Evolutionary conservation across 1,140 invertebrate species (phyloP), one percentile per base, ranked within the genome.

Genomic region (Pseudomyrmex dendroicus): DNA sequence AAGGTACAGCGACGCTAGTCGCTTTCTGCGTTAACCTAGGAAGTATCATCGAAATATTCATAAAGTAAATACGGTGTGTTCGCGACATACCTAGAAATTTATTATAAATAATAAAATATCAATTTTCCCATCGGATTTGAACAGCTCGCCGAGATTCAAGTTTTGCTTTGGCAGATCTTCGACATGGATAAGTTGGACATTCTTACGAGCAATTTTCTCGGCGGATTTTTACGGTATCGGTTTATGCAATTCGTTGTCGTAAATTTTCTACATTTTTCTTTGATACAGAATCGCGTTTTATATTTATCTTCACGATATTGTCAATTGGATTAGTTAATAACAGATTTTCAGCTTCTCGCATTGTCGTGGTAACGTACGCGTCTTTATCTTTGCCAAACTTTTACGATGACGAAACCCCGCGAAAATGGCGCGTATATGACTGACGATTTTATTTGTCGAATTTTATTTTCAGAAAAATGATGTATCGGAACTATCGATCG

Each of bases 401-500:
- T 2, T 8, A 8, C 44, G 64, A 57, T 15, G 13, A 54, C 12
- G 15, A 8, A n/a, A 13, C 2, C 17, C 62, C 20, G 57, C 20
- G 35, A 57, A 78, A 59, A 63, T 76, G 52, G 59, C 59, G 48
- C 59, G 25, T 54, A 25, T 67, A 20, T 66, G 63, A 77, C 62
- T 56, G 62, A 77, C 63, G 25, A 78, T 78, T 68, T 78, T 70
- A 67, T 78, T 78, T 57, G 50, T 52, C 22, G 20, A 20, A 78
- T 78, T 78, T 78, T 70, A 72, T 80, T 59, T 50, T 48, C 66
- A 12, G 54, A 7, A 35, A 46, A 44, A 70, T 70, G 44, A 70
- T 70, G 44, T 72, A 70, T 72, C 66, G 54, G 56, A 61, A 72
- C 22, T 72, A 80, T 80, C 66, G 66, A 72, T 56, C 76, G 61